Percentiles rank a stretch among this genome's conserved stretches.
Conservation (phyloP, 2,888 invertebrate species). For the Rhingia campestris region DNA sequence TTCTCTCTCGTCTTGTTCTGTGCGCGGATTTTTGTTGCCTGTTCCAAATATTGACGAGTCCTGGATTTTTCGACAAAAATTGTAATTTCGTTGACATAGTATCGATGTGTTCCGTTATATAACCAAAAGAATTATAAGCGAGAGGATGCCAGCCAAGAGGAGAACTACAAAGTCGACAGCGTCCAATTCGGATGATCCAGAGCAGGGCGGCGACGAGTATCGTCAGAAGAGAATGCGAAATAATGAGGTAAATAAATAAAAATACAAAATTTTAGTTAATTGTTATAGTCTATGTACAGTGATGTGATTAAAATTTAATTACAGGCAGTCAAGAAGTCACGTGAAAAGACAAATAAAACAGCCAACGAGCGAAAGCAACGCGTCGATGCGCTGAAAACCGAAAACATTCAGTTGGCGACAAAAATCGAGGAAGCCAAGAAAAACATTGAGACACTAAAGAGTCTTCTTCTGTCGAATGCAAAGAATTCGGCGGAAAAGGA, state of each 20-base stretch:
- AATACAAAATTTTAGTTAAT: conserved; percentile 40
- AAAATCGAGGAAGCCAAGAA: conserved; percentile 78
- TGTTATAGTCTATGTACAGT: neutral
- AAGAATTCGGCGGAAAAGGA: conserved; percentile 76
- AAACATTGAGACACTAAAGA: conserved; percentile 78
- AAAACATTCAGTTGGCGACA: conserved; percentile 78
- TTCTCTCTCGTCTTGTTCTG: conserved; percentile 1
- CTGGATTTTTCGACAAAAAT: neutral
- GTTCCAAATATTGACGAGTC: neutral
- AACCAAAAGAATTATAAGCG: conserved; percentile 79
- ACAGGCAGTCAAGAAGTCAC: conserved; percentile 81
- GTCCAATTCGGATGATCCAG: conserved; percentile 77
- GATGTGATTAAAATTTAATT: conserved; percentile 41
- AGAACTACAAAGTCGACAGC: conserved; percentile 76
- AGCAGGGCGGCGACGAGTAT: conserved; percentile 78
- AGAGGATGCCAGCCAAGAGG: conserved; percentile 81
- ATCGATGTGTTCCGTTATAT: conserved; percentile 75
- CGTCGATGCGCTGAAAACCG: conserved; percentile 78
- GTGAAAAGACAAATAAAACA: conserved; percentile 80
- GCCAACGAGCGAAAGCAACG: conserved; percentile 80
- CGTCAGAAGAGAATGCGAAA: conserved; percentile 81
- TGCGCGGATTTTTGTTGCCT: neutral
- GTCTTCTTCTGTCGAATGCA: conserved; percentile 78
- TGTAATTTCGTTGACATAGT: conserved; percentile 12
- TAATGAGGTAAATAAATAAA: conserved; percentile 79